These are phyloP conservation scores for Vultur gryphus DNA, from an alignment of 2,797 vertebrate species.

Conservation along the genomic window DNA sequence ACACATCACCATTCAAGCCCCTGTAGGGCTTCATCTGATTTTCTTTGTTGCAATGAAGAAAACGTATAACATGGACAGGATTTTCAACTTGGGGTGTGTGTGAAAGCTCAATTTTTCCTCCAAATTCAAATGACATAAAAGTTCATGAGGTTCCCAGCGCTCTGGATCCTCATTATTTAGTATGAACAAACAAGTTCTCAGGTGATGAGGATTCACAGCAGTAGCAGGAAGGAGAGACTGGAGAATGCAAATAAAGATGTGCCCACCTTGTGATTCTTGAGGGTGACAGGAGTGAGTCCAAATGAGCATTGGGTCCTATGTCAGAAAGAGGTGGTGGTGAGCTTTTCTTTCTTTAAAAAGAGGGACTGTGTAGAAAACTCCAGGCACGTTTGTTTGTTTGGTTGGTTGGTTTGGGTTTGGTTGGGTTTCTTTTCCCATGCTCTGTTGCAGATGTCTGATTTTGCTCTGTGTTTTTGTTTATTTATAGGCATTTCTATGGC, in stretches of 20 bases:
- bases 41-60: background rate
- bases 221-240: conserved; percentile 22
- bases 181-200: conserved; percentile 14
- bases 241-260: conserved; percentile 20
- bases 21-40: background rate
- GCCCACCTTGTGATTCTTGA: background rate
- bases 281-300: background rate
- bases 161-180: background rate
- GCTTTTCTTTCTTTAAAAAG: background rate
- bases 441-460: background rate
- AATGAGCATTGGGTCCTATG: background rate
- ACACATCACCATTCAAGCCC: background rate
- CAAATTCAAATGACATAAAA: conserved; percentile 20
- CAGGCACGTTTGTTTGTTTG: background rate
- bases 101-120: background rate
- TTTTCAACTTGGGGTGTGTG: background rate
- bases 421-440: background rate
- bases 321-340: background rate
- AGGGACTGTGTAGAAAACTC: background rate
- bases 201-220: background rate
- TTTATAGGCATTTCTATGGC: conserved; percentile 5
- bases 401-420: background rate
- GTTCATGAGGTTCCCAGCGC: background rate
- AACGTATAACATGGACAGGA: background rate
- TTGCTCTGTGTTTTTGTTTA: conserved; percentile 11